Evolutionary conservation across 2,797 vertebrate species (phyloP).

Genomic region (Tinamus major): DNA sequence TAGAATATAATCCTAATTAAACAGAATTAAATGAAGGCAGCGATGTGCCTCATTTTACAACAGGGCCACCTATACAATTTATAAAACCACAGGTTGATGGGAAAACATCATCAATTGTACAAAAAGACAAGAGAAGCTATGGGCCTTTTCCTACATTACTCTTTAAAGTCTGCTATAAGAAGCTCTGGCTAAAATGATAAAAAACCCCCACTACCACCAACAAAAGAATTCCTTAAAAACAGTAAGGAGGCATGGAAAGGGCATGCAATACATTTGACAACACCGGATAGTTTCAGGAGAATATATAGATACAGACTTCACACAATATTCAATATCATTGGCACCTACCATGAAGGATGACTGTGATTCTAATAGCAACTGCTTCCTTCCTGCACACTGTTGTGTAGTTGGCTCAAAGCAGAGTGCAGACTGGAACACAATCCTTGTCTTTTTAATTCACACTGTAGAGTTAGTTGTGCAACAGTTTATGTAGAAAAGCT

Average conservation of each 20-base stretch:
- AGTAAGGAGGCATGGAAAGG: not conserved
- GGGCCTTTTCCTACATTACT: not conserved
- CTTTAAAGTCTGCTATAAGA: too few relatives aligned
- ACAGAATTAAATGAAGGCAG: slow-evolving; percentile 27
- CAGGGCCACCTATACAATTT: not conserved
- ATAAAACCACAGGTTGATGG: not conserved
- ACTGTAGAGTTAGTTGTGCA: not conserved
- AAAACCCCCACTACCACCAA: too few relatives aligned
- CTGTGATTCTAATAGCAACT: not conserved
- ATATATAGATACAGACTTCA: not conserved
- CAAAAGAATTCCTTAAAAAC: not conserved
- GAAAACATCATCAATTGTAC: not conserved
- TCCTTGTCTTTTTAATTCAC: not conserved
- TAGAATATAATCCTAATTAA: slow-evolving; percentile 16
- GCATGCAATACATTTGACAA: not conserved
- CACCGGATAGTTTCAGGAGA: not conserved
- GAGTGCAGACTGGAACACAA: not conserved
- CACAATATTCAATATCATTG: not conserved
- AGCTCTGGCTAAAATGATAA: too few relatives aligned
- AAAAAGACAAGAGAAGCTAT: not conserved
- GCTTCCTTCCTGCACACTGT: not conserved
- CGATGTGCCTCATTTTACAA: slow-evolving; percentile 37
- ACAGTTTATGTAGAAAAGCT: not conserved
- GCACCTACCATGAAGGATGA: not conserved
- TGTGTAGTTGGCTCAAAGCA: not conserved